These are phyloP conservation scores for Bugulina stolonifera DNA, from an alignment of 2,888 invertebrate species.

Conservation along the genomic window DNA sequence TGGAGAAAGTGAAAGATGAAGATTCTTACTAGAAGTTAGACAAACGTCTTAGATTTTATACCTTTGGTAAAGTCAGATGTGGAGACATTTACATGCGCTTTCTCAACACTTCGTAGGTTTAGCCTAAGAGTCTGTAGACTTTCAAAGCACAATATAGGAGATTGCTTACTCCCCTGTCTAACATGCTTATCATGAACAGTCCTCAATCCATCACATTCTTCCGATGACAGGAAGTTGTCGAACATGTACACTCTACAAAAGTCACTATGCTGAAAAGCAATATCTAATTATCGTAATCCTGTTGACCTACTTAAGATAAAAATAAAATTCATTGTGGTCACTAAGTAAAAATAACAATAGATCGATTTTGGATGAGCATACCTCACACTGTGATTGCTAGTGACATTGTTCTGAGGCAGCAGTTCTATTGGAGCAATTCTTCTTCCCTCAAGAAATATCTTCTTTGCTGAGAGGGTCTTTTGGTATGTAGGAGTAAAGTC, in stretches of 20 bases:
- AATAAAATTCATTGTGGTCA: too few relatives aligned
- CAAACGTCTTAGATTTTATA: conserved; percentile 30
- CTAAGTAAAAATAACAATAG: background rate
- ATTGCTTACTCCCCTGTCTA: conserved; percentile 33
- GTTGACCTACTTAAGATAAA: too few relatives aligned
- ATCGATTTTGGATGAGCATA: too few relatives aligned
- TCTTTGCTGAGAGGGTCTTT: conserved; percentile 37
- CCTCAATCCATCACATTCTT: conserved; percentile 44
- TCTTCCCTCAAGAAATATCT: conserved; percentile 42
- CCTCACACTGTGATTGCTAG: background rate
- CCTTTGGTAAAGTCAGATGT: conserved; percentile 41
- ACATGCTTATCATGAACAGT: conserved; percentile 44
- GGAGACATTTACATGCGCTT: conserved; percentile 35
- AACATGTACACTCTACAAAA: conserved; percentile 42
- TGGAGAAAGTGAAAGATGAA: too few relatives aligned
- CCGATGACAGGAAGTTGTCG: conserved; percentile 44
- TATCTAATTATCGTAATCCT: too few relatives aligned
- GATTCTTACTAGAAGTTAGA: too few relatives aligned
- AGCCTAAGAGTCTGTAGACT: conserved; percentile 38
- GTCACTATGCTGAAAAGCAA: too few relatives aligned
- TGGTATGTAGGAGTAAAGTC: conserved; percentile 38
- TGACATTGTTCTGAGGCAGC: conserved; percentile 35
- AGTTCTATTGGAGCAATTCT: conserved; percentile 42
- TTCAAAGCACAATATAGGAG: conserved; percentile 48
- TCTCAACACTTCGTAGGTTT: conserved; percentile 37